Percentiles rank a stretch among this genome's conserved stretches.
These are phyloP conservation scores for Agraylea sexmaculata DNA, from an alignment of 1,140 invertebrate species.

Conservation along the genomic window DNA sequence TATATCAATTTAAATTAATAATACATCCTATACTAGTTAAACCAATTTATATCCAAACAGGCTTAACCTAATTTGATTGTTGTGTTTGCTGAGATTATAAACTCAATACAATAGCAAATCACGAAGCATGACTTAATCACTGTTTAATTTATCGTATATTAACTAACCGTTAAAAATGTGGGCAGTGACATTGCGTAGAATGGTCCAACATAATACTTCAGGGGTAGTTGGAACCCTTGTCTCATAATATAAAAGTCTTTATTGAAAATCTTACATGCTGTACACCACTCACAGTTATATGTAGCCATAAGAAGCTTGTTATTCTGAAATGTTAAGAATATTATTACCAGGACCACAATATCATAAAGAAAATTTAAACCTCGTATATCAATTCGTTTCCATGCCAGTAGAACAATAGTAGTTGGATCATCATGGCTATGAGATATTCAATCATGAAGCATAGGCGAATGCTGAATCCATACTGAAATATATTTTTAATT, in stretches of 20 bases:
- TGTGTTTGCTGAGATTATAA: background rate
- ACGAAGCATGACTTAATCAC: no score
- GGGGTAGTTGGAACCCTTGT: constrained; percentile 24
- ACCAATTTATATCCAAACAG: no score
- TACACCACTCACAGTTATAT: constrained; percentile 25
- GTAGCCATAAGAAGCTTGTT: constrained; percentile 23
- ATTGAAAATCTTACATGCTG: constrained; percentile 18
- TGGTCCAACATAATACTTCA: constrained; percentile 27
- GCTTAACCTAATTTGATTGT: no score
- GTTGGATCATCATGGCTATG: constrained; percentile 23
- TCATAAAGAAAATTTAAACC: constrained; percentile 18
- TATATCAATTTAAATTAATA: no score
- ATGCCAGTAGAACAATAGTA: constrained; percentile 29
- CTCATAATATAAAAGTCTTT: constrained; percentile 23
- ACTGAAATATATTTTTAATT: constrained; percentile 23
- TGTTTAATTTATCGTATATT: no score
- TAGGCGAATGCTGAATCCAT: constrained; percentile 23
- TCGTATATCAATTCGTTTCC: constrained; percentile 26
- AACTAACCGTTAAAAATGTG: constrained; percentile 28
- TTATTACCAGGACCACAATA: constrained; percentile 3
- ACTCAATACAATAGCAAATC: no score
- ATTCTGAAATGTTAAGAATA: constrained; percentile 22
- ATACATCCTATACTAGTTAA: no score
- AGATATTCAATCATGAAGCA: constrained; percentile 26
- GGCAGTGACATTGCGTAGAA: constrained; percentile 30